Evolutionary conservation across 2,113 vertebrate species (phyloP).

Genomic region (Calidris pugnax): DNA sequence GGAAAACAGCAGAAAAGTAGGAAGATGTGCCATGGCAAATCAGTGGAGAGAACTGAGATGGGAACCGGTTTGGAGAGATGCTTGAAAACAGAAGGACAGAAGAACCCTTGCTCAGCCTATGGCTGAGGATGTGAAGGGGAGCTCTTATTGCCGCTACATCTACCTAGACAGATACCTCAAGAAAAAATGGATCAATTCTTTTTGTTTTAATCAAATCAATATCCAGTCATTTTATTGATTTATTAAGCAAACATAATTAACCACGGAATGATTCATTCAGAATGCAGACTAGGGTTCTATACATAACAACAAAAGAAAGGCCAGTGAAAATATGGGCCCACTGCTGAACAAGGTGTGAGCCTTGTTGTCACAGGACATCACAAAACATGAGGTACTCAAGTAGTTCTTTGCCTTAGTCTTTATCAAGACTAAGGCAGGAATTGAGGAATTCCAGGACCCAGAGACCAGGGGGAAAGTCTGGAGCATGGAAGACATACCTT

Average conservation of each 20-base stretch:
- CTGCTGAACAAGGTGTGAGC: neutral
- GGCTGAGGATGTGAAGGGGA: neutral
- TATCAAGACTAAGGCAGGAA: neutral
- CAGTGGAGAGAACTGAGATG: neutral
- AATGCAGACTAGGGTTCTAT: neutral
- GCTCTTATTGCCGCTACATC: neutral
- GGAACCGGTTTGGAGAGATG: neutral
- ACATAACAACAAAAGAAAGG: neutral
- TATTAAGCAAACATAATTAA: neutral
- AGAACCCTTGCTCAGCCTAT: neutral
- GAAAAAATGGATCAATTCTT: neutral
- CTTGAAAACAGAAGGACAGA: neutral
- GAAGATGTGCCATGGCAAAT: neutral
- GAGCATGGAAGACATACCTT: neutral
- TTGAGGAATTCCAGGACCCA: neutral
- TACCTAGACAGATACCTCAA: neutral
- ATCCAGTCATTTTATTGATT: neutral
- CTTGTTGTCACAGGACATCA: neutral
- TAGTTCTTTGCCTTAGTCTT: neutral
- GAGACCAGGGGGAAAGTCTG: neutral
- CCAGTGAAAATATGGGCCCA: neutral
- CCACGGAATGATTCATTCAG: neutral
- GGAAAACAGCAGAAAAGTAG: neutral
- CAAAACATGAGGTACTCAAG: neutral
- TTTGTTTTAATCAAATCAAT: neutral